A percentile compares a stretch with the other conserved stretches of the same genome.
Conservation (phyloP, 2,797 vertebrate genomes). For the Dallia pectoralis region DNA sequence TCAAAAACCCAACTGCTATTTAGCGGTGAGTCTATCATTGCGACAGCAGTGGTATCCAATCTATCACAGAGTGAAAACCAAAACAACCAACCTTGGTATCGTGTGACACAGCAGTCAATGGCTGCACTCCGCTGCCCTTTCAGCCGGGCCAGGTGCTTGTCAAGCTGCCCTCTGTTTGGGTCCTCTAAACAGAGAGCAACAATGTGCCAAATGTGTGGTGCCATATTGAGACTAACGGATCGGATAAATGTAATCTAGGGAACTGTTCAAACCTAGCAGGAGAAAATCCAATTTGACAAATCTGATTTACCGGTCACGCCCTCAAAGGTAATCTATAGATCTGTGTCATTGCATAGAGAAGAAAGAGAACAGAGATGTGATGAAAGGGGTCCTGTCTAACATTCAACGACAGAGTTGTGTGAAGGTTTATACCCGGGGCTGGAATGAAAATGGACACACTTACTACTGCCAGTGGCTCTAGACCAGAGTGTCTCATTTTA, state of each 20-base stretch:
- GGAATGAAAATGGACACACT: too few species aligned
- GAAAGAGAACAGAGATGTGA: not conserved
- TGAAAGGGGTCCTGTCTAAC: too few species aligned
- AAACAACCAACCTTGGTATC: not conserved
- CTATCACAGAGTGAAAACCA: too few species aligned
- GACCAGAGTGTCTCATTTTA: too few species aligned
- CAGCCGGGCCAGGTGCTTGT: not conserved
- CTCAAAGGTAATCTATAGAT: slow-evolving; percentile 49
- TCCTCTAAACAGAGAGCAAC: not conserved
- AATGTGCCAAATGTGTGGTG: not conserved
- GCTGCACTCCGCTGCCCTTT: not conserved
- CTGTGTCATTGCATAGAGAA: slow-evolving; percentile 17
- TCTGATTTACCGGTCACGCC: slow-evolving; percentile 36
- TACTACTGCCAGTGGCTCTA: too few species aligned
- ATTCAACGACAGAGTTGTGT: too few species aligned
- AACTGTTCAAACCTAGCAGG: slow-evolving; percentile 31
- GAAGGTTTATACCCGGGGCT: too few species aligned
- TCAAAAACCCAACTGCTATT: not conserved
- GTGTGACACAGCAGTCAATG: not conserved
- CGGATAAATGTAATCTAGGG: not conserved
- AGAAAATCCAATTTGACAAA: slow-evolving; percentile 38
- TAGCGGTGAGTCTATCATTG: too few species aligned
- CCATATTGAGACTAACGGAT: not conserved
- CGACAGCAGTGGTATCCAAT: too few species aligned
- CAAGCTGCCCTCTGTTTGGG: not conserved